A percentile compares a stretch with the other conserved stretches of the same genome.
phyloP scores from a whole-genome alignment of 2,888 invertebrate species.

The Coecobrya sp. region DNA sequence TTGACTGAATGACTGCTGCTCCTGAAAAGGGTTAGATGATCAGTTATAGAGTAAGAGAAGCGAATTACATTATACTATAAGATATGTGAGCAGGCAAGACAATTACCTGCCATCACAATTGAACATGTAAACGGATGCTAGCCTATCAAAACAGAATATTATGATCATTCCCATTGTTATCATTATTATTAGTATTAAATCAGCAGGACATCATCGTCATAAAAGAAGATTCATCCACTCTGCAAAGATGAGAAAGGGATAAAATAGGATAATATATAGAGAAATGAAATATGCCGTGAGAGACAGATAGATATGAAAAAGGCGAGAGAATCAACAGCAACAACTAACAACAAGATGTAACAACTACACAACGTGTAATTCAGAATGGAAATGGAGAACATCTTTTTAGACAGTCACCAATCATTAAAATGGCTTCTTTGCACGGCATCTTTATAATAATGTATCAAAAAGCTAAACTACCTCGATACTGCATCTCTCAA shows the following conservation, averaged over 20 bases:
- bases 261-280: background rate
- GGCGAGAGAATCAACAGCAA: slow-evolving; percentile 6
- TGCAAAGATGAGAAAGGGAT: slow-evolving; percentile 30
- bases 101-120: slow-evolving; percentile 78
- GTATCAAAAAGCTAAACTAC: slow-evolving; percentile 4
- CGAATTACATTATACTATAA: slow-evolving; percentile 39
- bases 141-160: slow-evolving; percentile 79
- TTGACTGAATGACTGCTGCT: slow-evolving; percentile 32
- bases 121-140: slow-evolving; percentile 77
- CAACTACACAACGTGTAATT: slow-evolving; percentile 75
- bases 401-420: slow-evolving; percentile 69
- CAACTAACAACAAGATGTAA: slow-evolving; percentile 67
- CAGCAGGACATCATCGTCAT: slow-evolving; percentile 75
- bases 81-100: slow-evolving; percentile 74
- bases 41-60: background rate
- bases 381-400: slow-evolving; percentile 73
- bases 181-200: slow-evolving; percentile 81
- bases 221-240: slow-evolving; percentile 27
- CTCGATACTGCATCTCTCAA: background rate
- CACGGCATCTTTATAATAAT: slow-evolving; percentile 63
- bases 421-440: slow-evolving; percentile 78
- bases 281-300: slow-evolving; percentile 21
- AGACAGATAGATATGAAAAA: slow-evolving; percentile 14
- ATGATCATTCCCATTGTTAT: slow-evolving; percentile 80
- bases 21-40: slow-evolving; percentile 51